Percentiles rank a stretch among this genome's conserved stretches.
phyloP scores from a whole-genome alignment of 2,797 vertebrate genomes.

The Labroides dimidiatus region DNA sequence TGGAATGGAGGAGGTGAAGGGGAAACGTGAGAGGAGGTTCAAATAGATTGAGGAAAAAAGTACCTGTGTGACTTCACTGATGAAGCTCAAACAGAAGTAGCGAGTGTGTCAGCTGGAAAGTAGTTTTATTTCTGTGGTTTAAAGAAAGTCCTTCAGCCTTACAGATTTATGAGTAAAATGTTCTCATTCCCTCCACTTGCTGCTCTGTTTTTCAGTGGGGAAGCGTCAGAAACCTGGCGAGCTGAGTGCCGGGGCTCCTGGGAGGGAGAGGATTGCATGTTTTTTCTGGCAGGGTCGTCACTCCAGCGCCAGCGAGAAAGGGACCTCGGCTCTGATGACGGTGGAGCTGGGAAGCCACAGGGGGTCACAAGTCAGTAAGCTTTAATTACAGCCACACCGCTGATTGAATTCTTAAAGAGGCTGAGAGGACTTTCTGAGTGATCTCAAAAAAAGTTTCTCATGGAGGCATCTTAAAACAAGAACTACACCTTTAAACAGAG shows the following conservation, averaged over 20 bases:
- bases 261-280: constrained; percentile 84
- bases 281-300: constrained; percentile 88
- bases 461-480: too few species aligned
- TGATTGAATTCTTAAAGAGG: neutral
- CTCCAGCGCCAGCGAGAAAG: constrained; percentile 85
- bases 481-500: too few species aligned
- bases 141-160: too few species aligned
- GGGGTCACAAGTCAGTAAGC: constrained; percentile 80
- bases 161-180: too few species aligned
- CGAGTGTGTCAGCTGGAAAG: too few species aligned
- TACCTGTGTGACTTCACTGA: neutral
- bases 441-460: too few species aligned
- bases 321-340: constrained; percentile 87
- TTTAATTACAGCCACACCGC: neutral
- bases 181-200: too few species aligned
- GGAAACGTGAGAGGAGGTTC: neutral
- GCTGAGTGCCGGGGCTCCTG: constrained; percentile 76
- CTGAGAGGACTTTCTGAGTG: too few species aligned
- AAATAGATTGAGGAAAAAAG: neutral
- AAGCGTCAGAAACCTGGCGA: constrained; percentile 85
- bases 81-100: neutral
- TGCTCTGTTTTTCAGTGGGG: constrained; percentile 72
- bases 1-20: neutral
- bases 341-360: constrained; percentile 87
- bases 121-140: too few species aligned